Evolutionary conservation across 2,113 vertebrate genomes (phyloP), one percentile per base, ranked within the genome.

Genomic region (Talpa occidentalis): DNA sequence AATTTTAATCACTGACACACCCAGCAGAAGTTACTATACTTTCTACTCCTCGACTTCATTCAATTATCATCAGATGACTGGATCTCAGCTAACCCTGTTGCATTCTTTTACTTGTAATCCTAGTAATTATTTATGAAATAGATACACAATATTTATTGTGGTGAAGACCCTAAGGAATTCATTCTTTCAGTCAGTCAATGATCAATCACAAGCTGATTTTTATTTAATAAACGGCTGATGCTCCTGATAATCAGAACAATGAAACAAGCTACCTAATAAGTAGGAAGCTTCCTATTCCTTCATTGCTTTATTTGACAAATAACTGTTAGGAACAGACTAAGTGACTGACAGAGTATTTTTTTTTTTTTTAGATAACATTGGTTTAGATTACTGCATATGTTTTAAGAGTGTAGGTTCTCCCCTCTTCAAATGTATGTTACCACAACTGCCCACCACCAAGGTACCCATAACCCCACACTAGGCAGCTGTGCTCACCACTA

Each of bases 151-250:
- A 86, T 88, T 32, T 92, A 89, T 78, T 52, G 26, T 10, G 78
- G 73, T 35, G 32, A 90, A 78, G 59, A 56, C 42, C 60, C 6
- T 62, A 32, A 28, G 9, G 60, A 60, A 92, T 62, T 73, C 66
- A 69, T 47, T 78, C 30, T 86, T 81, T 35, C 26, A 60, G 14
- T 42, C 62, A 86, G 67, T 72, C 52, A 89, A 32, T 28, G 49
- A 56, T 56, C 6, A 94, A 77, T 78, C 14, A 93, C 47, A 70
- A 84, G 12, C 10, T 66, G 35, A 62, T 76, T 92, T 67, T 93
- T 32, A 89, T 47, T 95, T 81, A 89, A 67, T 90, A 59, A 82
- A 81, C 56, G 32, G 19, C 17, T 56, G 21, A 81, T 32, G 26
- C 47, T 90, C 49, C 21, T 64, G 67, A 54, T 47, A 67, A 37